Base-by-base conservation (phyloP, 2,888 invertebrate genomes). In the Drosophila setosimentum region DNA sequence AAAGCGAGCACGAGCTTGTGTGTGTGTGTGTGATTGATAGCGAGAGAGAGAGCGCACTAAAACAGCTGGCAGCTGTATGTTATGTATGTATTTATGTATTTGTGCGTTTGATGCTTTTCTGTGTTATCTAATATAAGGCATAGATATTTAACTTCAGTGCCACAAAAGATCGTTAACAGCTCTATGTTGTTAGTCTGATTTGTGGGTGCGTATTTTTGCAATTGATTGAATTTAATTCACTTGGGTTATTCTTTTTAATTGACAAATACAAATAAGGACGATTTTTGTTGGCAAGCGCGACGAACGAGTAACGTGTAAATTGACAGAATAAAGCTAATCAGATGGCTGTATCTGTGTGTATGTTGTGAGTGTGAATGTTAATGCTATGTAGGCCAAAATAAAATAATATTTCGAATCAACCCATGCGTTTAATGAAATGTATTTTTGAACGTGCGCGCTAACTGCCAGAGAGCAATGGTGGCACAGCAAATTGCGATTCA, bases 31-130 rank as follows among this genome's bases (percentile, higher is more conserved):
- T 18, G 18, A 55, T 29, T 10, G 61, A 55, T 55, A 68, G 18
- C 50, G 57, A 58, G 64, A 55, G 16, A 45, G 54, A 60, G 59
- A 71, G 64, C 29, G 42, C 18, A 63, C 45, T 33, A 68, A 73
- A 89, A 80, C 85, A 85, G 90, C 85, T 85, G 85, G 68, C 74
- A 57, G 68, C 33, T 58, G 32, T 60, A 10, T 60, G 40, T 45
- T 60, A 33, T 45, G 4, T 16, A 4, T 24, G 7, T 45, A 7
- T 21, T 16, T 8, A 7, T 61, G 30, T 60, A 21, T 62, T 66
- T 30, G 68, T 65, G 66, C 48, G 68, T 30, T 61, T 75, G 32
- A 50, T 45, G 54, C 51, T 45, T 59, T 40, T 53, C 24, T 42
- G 48, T 68, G 74, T 85, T 86, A 86, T 83, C 76, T 86, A 86